These are phyloP conservation scores for Emydura subglobosa DNA, from an alignment of 2,113 vertebrate species.

Conservation along the genomic window DNA sequence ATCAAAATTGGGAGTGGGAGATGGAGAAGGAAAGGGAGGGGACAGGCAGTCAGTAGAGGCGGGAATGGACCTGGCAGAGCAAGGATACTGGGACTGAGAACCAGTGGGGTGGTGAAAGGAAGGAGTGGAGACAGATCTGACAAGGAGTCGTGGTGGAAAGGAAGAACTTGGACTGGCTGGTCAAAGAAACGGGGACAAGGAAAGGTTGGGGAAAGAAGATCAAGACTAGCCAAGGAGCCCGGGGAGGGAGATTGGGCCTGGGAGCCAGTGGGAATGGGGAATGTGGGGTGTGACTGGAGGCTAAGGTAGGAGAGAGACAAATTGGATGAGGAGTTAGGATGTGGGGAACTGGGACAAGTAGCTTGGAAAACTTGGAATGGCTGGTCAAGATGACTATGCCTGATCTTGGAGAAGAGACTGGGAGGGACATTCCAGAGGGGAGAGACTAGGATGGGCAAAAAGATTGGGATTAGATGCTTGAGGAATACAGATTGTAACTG, in stretches of 20 bases:
- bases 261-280: not conserved
- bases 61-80: not conserved
- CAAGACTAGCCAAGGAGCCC: not conserved
- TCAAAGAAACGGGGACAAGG: not conserved
- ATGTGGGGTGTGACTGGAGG: not conserved
- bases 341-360: not conserved
- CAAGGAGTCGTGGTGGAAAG: not conserved
- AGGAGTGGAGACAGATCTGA: not conserved
- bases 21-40: not conserved
- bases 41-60: not conserved
- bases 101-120: not conserved
- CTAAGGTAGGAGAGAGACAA: not conserved
- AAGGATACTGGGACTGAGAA: not conserved
- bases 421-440: too few species aligned
- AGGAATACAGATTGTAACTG: not conserved
- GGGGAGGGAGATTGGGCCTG: not conserved
- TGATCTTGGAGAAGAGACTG: not conserved
- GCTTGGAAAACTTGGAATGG: not conserved
- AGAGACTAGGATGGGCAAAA: not conserved
- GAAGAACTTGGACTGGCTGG: not conserved
- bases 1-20: too few species aligned
- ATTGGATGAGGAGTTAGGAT: not conserved
- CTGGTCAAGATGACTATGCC: not conserved
- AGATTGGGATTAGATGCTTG: not conserved
- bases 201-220: not conserved